Evolutionary conservation across 2,888 invertebrate genomes (phyloP), one percentile per base, ranked within the genome.

Genomic region (Ctenicera cuprea): DNA sequence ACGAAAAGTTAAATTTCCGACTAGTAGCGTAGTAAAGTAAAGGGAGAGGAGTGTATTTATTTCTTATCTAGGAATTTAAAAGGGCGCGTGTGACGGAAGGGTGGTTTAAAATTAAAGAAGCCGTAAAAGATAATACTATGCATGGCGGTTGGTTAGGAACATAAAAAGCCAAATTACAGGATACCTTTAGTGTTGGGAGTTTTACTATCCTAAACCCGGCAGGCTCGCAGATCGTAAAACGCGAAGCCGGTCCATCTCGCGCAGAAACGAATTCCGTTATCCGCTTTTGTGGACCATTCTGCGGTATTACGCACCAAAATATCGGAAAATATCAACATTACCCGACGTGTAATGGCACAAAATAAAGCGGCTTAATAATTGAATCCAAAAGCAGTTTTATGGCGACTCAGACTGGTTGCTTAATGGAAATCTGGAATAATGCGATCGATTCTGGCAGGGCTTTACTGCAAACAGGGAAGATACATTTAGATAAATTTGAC

Each of bases 101-200:
- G 37, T 33, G 57, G 41, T 71, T 61, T 62, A 71, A 63, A 74
- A 71, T 74, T 74, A 71, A 71, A 67, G 71, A 74, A 74, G 63
- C 64, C 41, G 48, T 71, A 74, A 74, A 74, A 71, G 65, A 66
- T 67, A 71, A 74, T 66, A 71, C 59, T 71, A 74, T 71, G 76
- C 74, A 76, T 76, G 66, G 76, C 75, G 76, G 76, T 76, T 75
- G 76, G 75, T 69, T 73, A 62, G 63, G 71, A 69, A 73, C 70
- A 72, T 76, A 76, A 78, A 78, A 78, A 73, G 57, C 65, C 62
- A 76, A 75, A 76, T 73, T 75, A 73, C 72, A 57, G 75, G 71
- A 64, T 70, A 76, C 76, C 76, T 76, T 76, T 76, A 76, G 75
- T 76, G 71, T 65, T 63, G 41, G 62, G 65, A 75, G 69, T 76